Evolutionary conservation across 1,140 invertebrate species (phyloP), one percentile per base, ranked within the genome.

Genomic region (Drosophila insularis): DNA sequence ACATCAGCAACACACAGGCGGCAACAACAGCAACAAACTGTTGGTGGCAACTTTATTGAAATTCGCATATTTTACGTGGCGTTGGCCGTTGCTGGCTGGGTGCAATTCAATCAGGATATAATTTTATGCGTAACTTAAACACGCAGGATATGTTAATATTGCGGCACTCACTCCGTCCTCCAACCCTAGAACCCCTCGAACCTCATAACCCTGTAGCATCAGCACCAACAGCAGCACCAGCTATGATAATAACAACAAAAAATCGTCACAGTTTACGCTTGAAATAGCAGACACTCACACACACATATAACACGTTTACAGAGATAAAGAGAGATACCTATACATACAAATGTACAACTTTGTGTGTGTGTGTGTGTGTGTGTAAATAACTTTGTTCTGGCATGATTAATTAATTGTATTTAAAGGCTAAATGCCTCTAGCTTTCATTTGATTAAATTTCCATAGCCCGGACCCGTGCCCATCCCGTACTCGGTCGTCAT

Each of bases 361-460:
- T 37, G 35, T 37, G 78, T 13, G 8, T 53, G 27, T 63, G 61
- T 35, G 32, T 67, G 17, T 53, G 61, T 71, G 37, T 58, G 63
- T 27, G 59, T 78, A 71, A 63, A 75, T 74, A 74, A 78, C 67
- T 62, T 43, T 54, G 68, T 75, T 71, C 80, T 80, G 84, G 86
- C 77, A 81, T 89, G 84, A 87, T 89, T 89, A 89, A 89, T 89
- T 89, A 89, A 89, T 89, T 84, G 84, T 80, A 81, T 89, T 89
- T 89, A 89, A 89, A 89, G 84, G 76, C 80, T 89, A 89, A 89
- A 84, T 89, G 84, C 84, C 84, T 89, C 80, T 84, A 89, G 84
- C 84, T 84, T 89, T 89, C 74, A 80, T 89, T 89, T 89, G 84
- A 89, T 89, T 89, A 89, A 89, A 89, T 89, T 89, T 89, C 68